phyloP scores from a whole-genome alignment of 30 jellyfish, hydroid and myxozoan species.

The Haliclystus octoradiatus region DNA sequence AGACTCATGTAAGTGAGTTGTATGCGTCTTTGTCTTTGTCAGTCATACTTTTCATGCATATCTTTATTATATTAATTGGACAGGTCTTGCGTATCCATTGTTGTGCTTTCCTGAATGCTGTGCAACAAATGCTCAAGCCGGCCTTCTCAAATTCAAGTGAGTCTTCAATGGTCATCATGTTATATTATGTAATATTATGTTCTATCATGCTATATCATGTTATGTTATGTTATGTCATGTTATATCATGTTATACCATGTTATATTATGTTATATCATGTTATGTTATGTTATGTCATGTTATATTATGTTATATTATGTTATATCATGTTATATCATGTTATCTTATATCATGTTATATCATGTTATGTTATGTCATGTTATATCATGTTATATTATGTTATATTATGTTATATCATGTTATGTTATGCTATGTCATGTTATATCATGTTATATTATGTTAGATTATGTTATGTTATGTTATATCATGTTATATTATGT shows the following conservation, averaged over 20 bases:
- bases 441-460: neutral
- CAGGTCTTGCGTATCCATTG: no score
- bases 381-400: neutral
- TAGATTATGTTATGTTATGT: neutral
- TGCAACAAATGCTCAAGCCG: no score
- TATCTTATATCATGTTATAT: neutral
- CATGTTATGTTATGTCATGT: neutral
- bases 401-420: neutral
- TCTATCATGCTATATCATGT: neutral
- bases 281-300: constrained; percentile 2
- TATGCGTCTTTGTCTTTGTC: no score
- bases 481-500: no score
- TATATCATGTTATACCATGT: neutral
- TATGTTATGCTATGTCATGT: neutral
- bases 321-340: constrained; percentile 1
- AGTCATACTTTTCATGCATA: no score
- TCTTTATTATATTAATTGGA: no score
- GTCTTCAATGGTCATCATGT: no score
- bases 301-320: constrained; percentile 7
- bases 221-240: neutral
- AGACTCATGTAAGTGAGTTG: no score
- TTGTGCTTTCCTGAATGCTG: no score
- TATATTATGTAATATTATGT: neutral
- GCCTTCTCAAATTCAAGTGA: no score
- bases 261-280: constrained; percentile 2